phyloP scores from a whole-genome alignment of 2,113 vertebrate genomes.

The Ellobius talpinus region DNA sequence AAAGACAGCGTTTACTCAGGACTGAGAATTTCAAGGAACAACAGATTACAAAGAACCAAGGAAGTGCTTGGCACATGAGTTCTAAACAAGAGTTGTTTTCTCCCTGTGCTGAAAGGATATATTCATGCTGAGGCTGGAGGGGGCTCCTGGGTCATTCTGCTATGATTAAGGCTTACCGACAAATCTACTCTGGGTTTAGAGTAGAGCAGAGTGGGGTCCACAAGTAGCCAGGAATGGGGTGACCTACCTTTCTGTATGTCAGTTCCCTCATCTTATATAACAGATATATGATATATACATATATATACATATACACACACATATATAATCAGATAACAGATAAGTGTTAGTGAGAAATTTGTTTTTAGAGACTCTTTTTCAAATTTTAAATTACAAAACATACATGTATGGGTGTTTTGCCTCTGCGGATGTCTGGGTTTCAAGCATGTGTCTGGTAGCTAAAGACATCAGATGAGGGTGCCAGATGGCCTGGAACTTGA shows the following conservation, averaged over 20 bases:
- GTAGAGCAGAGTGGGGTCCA: too few relatives aligned
- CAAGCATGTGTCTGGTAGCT: background rate
- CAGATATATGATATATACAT: background rate
- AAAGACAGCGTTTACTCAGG: background rate
- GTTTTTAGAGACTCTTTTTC: background rate
- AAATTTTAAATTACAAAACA: too few relatives aligned
- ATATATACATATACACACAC: too few relatives aligned
- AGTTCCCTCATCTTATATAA: background rate
- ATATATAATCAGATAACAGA: too few relatives aligned
- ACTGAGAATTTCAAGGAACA: background rate
- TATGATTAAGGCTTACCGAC: background rate
- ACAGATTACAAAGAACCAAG: background rate
- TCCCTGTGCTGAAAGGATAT: background rate
- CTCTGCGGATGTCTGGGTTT: background rate
- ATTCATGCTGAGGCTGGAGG: accelerated
- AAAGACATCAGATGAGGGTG: background rate
- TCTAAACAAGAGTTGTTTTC: background rate
- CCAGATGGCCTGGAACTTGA: background rate
- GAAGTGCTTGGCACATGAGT: background rate
- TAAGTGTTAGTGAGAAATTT: background rate
- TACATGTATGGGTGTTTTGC: background rate
- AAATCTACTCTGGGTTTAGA: background rate
- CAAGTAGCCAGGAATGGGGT: too few relatives aligned
- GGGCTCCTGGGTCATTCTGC: background rate
- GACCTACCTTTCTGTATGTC: background rate